Percentiles rank a stretch among this genome's conserved stretches.
These are phyloP conservation scores for Puffinus mauretanicus DNA, from an alignment of 2,113 vertebrate species.

Conservation along the genomic window DNA sequence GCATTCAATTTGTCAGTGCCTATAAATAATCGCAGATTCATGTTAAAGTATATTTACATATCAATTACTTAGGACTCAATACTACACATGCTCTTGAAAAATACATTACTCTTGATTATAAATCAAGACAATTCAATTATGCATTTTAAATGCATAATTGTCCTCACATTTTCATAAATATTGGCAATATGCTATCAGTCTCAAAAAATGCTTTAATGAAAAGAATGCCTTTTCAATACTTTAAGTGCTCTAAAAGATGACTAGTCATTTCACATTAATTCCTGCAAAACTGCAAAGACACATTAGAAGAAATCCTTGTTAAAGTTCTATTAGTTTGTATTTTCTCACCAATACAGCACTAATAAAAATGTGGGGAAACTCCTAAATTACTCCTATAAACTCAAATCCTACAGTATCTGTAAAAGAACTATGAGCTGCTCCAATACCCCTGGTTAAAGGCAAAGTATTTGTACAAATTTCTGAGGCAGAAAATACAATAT, in stretches of 20 bases:
- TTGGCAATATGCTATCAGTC: conserved; percentile 3
- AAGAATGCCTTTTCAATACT: not conserved
- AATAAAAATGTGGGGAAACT: not conserved
- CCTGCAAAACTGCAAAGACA: not conserved
- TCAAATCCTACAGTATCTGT: not conserved
- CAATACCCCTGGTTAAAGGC: not conserved
- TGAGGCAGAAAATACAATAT: not conserved
- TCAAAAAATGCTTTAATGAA: not conserved
- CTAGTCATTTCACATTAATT: not conserved
- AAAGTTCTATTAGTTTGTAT: not conserved
- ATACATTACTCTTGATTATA: conserved; percentile 14
- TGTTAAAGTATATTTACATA: conserved; percentile 33
- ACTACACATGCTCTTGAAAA: conserved; percentile 30
- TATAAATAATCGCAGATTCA: conserved; percentile 36
- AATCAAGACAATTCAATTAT: conserved; percentile 30
- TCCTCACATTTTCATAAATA: conserved; percentile 42
- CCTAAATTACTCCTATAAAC: not conserved
- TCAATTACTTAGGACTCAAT: conserved; percentile 22
- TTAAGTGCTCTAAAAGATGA: not conserved
- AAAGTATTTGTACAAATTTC: not conserved
- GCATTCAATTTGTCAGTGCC: conserved; percentile 23
- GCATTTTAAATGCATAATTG: conserved; percentile 22
- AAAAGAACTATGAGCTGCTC: not conserved
- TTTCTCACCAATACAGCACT: not conserved
- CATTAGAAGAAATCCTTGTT: conserved; percentile 9